Conservation (phyloP, 2,888 invertebrate species). For the Nebria brevicollis region DNA sequence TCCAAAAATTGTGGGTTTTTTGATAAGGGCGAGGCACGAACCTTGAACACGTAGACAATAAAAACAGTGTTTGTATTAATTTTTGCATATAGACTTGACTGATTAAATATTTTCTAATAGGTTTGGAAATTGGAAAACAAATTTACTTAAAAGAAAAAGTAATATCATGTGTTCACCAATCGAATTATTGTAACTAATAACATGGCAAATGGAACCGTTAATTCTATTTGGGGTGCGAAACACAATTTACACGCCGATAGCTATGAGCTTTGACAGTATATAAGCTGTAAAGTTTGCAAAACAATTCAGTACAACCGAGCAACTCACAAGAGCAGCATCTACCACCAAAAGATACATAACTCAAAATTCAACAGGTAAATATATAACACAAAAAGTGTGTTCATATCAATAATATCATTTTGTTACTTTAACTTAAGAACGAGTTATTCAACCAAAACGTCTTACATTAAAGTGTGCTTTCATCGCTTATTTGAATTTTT, state of each 20-base stretch:
- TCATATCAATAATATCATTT: background rate
- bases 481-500: background rate
- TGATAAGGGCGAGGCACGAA: too few relatives aligned
- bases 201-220: constrained; percentile 53
- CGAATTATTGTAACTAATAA: constrained; percentile 54
- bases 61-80: background rate
- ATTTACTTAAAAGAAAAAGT: constrained; percentile 39
- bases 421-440: too few relatives aligned
- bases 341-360: constrained; percentile 25
- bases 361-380: constrained; percentile 13
- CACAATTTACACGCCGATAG: constrained; percentile 35
- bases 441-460: background rate
- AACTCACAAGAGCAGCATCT: background rate
- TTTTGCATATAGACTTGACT: background rate
- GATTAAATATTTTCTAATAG: background rate
- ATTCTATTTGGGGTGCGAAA: constrained; percentile 51
- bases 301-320: constrained; percentile 33
- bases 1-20: too few relatives aligned
- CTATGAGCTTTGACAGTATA: constrained; percentile 44
- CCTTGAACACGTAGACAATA: too few relatives aligned
- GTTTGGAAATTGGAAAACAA: constrained; percentile 15
- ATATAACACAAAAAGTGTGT: background rate
- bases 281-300: constrained; percentile 28
- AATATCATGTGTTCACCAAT: constrained; percentile 50
- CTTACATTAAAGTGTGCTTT: background rate